A percentile compares a stretch with the other conserved stretches of the same genome.
Conservation (phyloP, 2,888 invertebrate genomes). For the Scrobipalpa costella region DNA sequence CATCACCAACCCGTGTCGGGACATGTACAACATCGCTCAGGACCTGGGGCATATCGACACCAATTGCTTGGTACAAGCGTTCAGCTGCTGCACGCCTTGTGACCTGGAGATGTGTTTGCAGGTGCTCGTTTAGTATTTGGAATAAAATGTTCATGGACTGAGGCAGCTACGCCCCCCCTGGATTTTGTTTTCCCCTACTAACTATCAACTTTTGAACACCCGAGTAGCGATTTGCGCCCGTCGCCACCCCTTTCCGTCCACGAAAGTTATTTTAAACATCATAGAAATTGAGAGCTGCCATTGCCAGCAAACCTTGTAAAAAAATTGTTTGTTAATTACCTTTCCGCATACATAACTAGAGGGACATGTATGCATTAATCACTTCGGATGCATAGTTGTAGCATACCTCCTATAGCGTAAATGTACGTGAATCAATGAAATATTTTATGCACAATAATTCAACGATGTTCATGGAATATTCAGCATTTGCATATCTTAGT, state of each 20-base stretch:
- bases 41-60: constrained; percentile 69
- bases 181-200: background rate
- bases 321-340: no score
- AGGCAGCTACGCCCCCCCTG: no score
- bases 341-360: no score
- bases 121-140: constrained; percentile 44
- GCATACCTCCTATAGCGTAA: background rate
- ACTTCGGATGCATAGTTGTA: background rate
- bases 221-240: no score
- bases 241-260: no score
- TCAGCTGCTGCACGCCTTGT: constrained; percentile 49
- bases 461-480: constrained; percentile 29
- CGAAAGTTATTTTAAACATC: no score
- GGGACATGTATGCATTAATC: background rate
- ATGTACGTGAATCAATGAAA: background rate
- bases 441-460: background rate
- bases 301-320: no score
- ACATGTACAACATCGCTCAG: constrained; percentile 57
- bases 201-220: no score
- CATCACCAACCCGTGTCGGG: constrained; percentile 36
- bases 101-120: constrained; percentile 67
- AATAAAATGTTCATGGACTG: background rate
- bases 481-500: constrained; percentile 48
- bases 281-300: no score
- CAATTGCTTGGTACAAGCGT: constrained; percentile 66